Percentiles rank a stretch among this genome's conserved stretches.
Conservation (phyloP, 2,797 vertebrate species). For the Corythornis leucogaster region DNA sequence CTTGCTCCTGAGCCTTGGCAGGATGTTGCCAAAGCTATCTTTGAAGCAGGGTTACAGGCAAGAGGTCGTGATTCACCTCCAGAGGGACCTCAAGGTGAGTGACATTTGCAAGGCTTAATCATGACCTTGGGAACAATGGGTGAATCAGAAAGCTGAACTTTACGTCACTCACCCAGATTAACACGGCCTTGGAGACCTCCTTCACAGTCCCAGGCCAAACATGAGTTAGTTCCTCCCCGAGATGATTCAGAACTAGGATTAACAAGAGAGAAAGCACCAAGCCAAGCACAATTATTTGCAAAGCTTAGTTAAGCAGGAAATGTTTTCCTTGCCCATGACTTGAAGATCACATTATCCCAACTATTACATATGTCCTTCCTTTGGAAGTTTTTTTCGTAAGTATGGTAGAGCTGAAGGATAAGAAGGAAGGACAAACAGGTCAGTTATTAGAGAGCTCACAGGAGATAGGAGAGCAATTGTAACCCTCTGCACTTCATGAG, state of each 20-base stretch:
- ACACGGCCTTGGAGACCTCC: slow-evolving; percentile 2
- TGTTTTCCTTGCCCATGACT: not conserved
- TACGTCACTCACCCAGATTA: slow-evolving; percentile 1
- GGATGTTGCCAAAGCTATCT: not conserved
- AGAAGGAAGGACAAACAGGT: not conserved
- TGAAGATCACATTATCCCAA: slow-evolving; percentile 7
- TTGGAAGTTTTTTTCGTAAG: not conserved
- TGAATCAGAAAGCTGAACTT: slow-evolving; percentile 52
- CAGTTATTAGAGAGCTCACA: not conserved
- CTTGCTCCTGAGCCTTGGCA: not conserved
- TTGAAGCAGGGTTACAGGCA: not conserved
- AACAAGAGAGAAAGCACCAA: slow-evolving; percentile 38
- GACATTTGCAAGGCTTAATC: slow-evolving; percentile 19
- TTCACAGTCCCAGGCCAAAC: slow-evolving; percentile 17
- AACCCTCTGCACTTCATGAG: not conserved
- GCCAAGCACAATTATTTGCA: slow-evolving; percentile 22
- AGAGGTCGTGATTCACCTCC: slow-evolving; percentile 24
- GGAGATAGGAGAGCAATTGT: not conserved
- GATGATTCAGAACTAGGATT: slow-evolving; percentile 44
- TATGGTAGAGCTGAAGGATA: not conserved
- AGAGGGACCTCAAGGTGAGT: not conserved
- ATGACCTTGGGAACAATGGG: slow-evolving; percentile 28
- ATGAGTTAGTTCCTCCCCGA: slow-evolving; percentile 32
- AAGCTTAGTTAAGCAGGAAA: slow-evolving; percentile 35
- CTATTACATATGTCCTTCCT: not conserved